These are phyloP conservation scores for Philypnodon macrostomus DNA, from an alignment of 2,797 vertebrate genomes.

Conservation along the genomic window DNA sequence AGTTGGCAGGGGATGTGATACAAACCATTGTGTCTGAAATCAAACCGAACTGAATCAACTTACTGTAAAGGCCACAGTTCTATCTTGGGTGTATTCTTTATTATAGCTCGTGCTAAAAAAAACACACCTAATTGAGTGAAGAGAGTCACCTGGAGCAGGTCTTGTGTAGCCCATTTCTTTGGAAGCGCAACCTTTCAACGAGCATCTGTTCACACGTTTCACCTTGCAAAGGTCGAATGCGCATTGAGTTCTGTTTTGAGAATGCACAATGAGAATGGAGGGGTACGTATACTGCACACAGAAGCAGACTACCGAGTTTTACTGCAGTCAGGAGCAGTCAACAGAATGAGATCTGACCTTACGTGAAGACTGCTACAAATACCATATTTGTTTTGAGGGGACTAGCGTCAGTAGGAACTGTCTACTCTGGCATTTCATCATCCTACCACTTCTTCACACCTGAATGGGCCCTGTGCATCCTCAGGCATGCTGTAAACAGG, in stretches of 20 bases:
- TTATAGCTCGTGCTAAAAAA: slow-evolving; percentile 20
- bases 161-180: slow-evolving; percentile 2
- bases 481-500: too few species aligned
- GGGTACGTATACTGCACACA: slow-evolving; percentile 1
- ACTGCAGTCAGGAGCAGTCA: slow-evolving; percentile 8
- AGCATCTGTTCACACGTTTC: slow-evolving; percentile 35
- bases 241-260: slow-evolving; percentile 12
- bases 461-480: too few species aligned
- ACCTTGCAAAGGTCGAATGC: slow-evolving; percentile 38
- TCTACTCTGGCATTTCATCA: too few species aligned
- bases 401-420: too few species aligned
- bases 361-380: slow-evolving; percentile 23
- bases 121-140: slow-evolving; percentile 38
- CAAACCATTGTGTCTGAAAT: too few species aligned
- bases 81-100: slow-evolving; percentile 15
- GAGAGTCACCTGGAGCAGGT: slow-evolving; percentile 42
- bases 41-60: slow-evolving; percentile 1
- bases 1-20: too few species aligned
- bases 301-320: slow-evolving; percentile 2
- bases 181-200: slow-evolving; percentile 19
- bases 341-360: slow-evolving; percentile 30
- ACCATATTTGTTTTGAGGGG: slow-evolving; percentile 23
- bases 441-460: too few species aligned
- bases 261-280: neutral
- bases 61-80: slow-evolving; percentile 28